Evolutionary conservation across 2,888 invertebrate species (phyloP).

Genomic region (Platypus cylindrus): DNA sequence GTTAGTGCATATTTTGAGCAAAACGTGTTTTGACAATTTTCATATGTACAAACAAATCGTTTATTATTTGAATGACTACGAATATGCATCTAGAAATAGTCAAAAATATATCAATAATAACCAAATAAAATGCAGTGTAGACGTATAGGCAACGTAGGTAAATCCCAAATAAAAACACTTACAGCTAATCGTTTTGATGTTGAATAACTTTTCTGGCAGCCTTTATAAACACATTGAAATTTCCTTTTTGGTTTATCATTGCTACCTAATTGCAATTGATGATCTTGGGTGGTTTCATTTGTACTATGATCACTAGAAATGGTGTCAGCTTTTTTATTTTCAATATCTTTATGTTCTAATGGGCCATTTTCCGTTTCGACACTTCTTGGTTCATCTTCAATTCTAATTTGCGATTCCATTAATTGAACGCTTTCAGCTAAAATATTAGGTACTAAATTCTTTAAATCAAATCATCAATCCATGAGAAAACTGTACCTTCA

Average conservation of each 20-base stretch:
- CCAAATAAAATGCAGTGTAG: no score
- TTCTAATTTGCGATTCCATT: constrained; percentile 16
- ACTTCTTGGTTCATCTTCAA: no score
- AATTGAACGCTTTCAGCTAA: constrained; percentile 16
- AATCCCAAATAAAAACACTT: no score
- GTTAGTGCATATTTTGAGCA: constrained; percentile 39
- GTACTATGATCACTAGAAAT: no score
- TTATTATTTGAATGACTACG: constrained; percentile 39
- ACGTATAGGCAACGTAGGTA: no score
- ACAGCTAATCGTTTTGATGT: constrained; percentile 41
- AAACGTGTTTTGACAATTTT: constrained; percentile 40
- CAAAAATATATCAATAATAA: not conserved
- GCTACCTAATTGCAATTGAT: constrained; percentile 13
- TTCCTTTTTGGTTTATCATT: constrained; percentile 25
- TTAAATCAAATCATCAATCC: not conserved
- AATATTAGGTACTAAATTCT: constrained; percentile 2
- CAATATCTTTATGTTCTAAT: no score
- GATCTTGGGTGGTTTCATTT: constrained; percentile 21
- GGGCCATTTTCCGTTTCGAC: no score
- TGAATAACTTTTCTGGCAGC: constrained; percentile 39
- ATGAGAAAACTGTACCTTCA: constrained; percentile 9
- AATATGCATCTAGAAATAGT: constrained; percentile 38
- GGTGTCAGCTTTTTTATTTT: no score
- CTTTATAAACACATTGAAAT: constrained; percentile 35
- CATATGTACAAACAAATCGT: constrained; percentile 37